Base-by-base conservation (phyloP, 2,797 vertebrate species). In the Pantherophis vulpinus region DNA sequence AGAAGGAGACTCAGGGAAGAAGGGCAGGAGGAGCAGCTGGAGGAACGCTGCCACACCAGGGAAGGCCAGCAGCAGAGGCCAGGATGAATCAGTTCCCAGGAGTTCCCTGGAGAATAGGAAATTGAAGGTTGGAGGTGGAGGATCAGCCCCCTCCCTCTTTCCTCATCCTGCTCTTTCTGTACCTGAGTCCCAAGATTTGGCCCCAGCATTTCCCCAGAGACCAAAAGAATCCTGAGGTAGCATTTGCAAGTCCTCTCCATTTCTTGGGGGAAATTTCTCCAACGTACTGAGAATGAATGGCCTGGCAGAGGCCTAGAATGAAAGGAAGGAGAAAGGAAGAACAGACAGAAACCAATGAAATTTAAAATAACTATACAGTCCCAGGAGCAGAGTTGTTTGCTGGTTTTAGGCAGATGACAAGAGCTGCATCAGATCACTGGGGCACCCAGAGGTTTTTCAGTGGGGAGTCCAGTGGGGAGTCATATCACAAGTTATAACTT, bases 1-100 rank as follows among this genome's bases (percentile, higher is more conserved):
- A 0, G 98, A 97, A 7, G 98, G 99, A 93, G 99, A 99, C 95
- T 99, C 99, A 0, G 99, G 99, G 95, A 99, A 98, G 98, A 98
- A 99, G 4, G 99, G 99, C 94, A 99, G 97, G 1, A 97, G 95
- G 25, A 98, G 56, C 58, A 99, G 97, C 97, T 99, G 99, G 70
- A 99, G 95, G 37, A 98, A 47, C 23, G 98, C 98, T 5, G 98
- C 98, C 93, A 70, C 98, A 98, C 93, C 89, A 99, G 98, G 93
- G 98, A 95, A 16, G 98, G 98, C 99, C 99, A 99, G 93, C 87
- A 99, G 98, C 93, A 98, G 95, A 8, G 98, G 98, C 99, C 99
- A 99, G 94, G 89, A 97, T 0, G 97, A 27, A 89, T 98, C 98
- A 74, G 98, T 97, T 54, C 99, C 99, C 95, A 99, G 97, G 93